Evolutionary conservation across 2,888 invertebrate genomes (phyloP).

Genomic region (Agriopis aurantiaria): DNA sequence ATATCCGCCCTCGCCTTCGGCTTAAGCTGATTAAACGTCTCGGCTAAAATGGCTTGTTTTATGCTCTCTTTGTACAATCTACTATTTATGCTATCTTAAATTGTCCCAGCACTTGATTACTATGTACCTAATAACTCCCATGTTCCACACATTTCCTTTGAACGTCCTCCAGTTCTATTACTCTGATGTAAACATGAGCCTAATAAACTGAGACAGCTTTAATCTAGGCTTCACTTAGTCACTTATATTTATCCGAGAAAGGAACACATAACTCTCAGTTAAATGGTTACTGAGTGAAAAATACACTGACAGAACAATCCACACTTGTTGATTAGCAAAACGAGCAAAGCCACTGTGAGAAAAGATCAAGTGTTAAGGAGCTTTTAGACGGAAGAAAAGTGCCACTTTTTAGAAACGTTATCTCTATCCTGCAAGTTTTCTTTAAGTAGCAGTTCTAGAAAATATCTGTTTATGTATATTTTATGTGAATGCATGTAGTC

Average conservation of each 20-base stretch:
- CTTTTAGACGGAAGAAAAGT: constrained; percentile 36
- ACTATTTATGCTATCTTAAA: too few relatives aligned
- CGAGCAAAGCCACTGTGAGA: constrained; percentile 55
- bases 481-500: too few relatives aligned
- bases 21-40: too few relatives aligned
- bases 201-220: constrained; percentile 29
- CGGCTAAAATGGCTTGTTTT: too few relatives aligned
- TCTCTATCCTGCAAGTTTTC: background rate
- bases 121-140: background rate
- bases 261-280: constrained; percentile 31
- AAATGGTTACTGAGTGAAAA: constrained; percentile 62
- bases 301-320: constrained; percentile 67
- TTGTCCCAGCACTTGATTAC: background rate
- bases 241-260: constrained; percentile 17
- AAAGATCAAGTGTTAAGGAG: constrained; percentile 56
- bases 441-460: too few relatives aligned
- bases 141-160: constrained; percentile 14
- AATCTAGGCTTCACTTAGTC: constrained; percentile 32
- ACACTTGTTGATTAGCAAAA: constrained; percentile 75
- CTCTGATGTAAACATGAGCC: constrained; percentile 15
- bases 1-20: too few relatives aligned
- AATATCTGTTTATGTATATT: too few relatives aligned
- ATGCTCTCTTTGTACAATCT: too few relatives aligned
- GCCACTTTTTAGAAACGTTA: background rate
- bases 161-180: constrained; percentile 3